These are phyloP conservation scores for Caenorhabditis sp. DNA, from an alignment of 2,888 invertebrate genomes.

Conservation along the genomic window DNA sequence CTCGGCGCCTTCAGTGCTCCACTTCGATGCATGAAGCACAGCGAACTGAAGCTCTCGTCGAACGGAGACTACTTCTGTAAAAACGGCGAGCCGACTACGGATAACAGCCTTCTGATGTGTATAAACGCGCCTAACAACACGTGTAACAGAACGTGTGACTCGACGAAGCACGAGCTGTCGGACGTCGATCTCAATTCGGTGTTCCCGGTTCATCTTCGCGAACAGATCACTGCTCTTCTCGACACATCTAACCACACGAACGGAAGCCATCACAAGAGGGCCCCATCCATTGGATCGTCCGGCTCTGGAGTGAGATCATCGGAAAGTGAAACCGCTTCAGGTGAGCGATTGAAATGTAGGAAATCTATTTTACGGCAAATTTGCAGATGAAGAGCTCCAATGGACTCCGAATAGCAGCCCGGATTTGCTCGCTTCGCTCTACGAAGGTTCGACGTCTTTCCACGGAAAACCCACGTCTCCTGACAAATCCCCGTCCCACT, in stretches of 20 bases:
- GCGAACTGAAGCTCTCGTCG: constrained; percentile 47
- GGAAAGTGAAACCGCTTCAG: constrained; percentile 49
- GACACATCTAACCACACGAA: constrained; percentile 48
- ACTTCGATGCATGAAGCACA: constrained; percentile 49
- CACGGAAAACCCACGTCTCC: constrained; percentile 16
- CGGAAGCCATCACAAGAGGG: constrained; percentile 8
- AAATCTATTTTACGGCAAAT: too few species aligned
- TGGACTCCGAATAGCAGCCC: constrained; percentile 54
- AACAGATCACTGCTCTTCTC: constrained; percentile 49
- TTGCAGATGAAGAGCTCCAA: constrained; percentile 51
- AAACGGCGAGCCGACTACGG: constrained; percentile 52
- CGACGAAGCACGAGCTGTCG: constrained; percentile 23
- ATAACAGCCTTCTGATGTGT: constrained; percentile 52
- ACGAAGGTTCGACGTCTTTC: constrained; percentile 57
- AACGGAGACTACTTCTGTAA: constrained; percentile 55
- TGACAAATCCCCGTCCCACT: background rate
- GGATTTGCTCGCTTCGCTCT: constrained; percentile 53
- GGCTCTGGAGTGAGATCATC: constrained; percentile 39
- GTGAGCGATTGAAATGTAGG: too few species aligned
- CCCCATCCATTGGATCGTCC: constrained; percentile 40
- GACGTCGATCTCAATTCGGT: constrained; percentile 32
- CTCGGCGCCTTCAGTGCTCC: constrained; percentile 12
- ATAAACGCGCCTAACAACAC: constrained; percentile 25
- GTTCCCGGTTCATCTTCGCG: constrained; percentile 51
- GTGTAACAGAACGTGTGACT: constrained; percentile 10